Conservation (phyloP, 2,113 vertebrate genomes). For the Anhinga anhinga region DNA sequence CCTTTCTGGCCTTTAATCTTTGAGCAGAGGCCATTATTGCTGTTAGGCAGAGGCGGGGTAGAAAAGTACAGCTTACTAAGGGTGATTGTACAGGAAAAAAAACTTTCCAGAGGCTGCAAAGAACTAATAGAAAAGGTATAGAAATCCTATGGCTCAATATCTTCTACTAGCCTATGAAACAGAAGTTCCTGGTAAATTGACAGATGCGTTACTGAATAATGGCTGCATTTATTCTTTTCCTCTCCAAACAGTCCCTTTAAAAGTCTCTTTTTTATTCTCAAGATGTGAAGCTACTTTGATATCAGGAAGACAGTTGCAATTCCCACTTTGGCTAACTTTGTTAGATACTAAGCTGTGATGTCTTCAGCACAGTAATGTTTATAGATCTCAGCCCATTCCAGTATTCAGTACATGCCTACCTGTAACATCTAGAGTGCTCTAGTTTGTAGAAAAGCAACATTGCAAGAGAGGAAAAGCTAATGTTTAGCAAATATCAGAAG, state of each 20-base stretch:
- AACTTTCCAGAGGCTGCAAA: not conserved
- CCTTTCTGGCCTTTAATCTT: not conserved
- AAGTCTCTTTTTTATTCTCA: not conserved
- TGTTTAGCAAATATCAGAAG: not conserved
- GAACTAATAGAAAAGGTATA: not conserved
- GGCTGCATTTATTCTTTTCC: not conserved
- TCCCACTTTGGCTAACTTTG: not conserved
- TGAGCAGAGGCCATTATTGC: not conserved
- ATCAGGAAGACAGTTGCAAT: not conserved
- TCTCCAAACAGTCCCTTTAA: not conserved
- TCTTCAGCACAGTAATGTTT: not conserved
- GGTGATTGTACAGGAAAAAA: not conserved
- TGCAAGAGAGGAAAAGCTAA: not conserved
- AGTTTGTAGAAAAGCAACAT: not conserved
- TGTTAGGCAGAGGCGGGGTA: not conserved
- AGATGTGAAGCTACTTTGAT: not conserved
- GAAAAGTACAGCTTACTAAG: not conserved
- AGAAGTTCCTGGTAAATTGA: not conserved
- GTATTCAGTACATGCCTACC: not conserved
- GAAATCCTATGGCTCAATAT: not conserved
- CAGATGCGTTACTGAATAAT: not conserved
- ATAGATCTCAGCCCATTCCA: not conserved
- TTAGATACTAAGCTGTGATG: not conserved
- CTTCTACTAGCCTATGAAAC: not conserved
- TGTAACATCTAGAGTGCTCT: not conserved